phyloP scores from a whole-genome alignment of 1,140 invertebrate genomes.

The Lepidurus couesii region DNA sequence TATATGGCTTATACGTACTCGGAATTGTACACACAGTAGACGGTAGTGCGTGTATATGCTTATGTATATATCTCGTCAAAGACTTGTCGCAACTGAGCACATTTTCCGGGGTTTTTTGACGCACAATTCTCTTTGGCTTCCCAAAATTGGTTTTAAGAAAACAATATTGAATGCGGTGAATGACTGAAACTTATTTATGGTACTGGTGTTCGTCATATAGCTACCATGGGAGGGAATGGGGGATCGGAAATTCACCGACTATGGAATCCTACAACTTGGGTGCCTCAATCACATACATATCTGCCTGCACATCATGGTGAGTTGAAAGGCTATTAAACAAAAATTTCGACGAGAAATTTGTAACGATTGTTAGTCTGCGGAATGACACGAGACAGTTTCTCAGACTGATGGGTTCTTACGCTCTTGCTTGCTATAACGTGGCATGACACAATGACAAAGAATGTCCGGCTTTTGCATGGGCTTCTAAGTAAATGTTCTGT shows the following conservation, averaged over 20 bases:
- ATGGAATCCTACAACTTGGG: constrained; percentile 35
- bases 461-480: not conserved
- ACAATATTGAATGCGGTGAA: constrained; percentile 35
- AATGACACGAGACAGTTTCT: not conserved
- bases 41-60: not conserved
- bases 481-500: not conserved
- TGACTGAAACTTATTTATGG: not conserved
- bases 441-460: not conserved
- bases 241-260: constrained; percentile 33
- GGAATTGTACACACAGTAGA: not conserved
- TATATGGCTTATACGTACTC: not conserved
- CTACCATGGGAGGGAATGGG: constrained; percentile 28
- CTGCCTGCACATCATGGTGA: constrained; percentile 30
- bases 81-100: constrained; percentile 19
- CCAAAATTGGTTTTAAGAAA: constrained; percentile 41
- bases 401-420: not conserved
- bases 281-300: constrained; percentile 31
- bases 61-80: not conserved
- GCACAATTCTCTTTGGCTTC: constrained; percentile 33
- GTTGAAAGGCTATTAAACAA: not conserved
- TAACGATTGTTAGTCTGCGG: not conserved
- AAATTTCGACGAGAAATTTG: not conserved
- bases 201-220: constrained; percentile 23
- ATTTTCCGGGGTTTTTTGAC: constrained; percentile 30
- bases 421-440: not conserved